These are phyloP conservation scores for Phrynocephalus versicolor DNA, from an alignment of 2,113 vertebrate species.

Conservation along the genomic window DNA sequence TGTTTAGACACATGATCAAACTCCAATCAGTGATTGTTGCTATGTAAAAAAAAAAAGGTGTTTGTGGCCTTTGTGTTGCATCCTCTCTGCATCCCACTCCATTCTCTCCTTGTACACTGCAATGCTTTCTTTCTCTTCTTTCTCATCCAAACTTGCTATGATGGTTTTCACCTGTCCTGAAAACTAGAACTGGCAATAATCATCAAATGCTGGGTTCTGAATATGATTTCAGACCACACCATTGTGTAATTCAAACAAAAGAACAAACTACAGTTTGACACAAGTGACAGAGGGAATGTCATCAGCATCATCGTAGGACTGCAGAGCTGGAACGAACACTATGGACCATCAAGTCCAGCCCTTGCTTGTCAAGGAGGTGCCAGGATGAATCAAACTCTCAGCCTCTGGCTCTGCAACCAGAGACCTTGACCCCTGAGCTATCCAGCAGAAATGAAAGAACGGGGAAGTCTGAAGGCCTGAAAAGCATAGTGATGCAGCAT, in stretches of 20 bases:
- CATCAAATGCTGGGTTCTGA: neutral
- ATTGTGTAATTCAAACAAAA: neutral
- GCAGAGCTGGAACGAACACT: too few relatives aligned
- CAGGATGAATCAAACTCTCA: too few relatives aligned
- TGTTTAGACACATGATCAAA: neutral
- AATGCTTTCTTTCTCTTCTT: neutral
- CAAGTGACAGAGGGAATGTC: neutral
- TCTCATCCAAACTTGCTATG: neutral
- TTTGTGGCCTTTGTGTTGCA: neutral
- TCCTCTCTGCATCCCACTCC: neutral
- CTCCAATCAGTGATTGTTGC: neutral
- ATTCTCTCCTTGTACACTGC: too few relatives aligned
- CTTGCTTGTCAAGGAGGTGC: too few relatives aligned
- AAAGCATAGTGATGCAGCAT: neutral
- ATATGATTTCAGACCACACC: neutral
- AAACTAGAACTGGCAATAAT: neutral
- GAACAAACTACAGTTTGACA: neutral
- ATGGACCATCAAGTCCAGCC: too few relatives aligned
- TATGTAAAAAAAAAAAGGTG: neutral
- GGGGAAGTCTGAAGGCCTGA: neutral
- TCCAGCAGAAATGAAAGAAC: neutral
- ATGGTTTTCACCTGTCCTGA: neutral
- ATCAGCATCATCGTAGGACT: neutral
- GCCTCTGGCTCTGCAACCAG: too few relatives aligned
- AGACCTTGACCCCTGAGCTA: too few relatives aligned